Conservation (phyloP, 2,888 invertebrate genomes). For the Sipha maydis region DNA sequence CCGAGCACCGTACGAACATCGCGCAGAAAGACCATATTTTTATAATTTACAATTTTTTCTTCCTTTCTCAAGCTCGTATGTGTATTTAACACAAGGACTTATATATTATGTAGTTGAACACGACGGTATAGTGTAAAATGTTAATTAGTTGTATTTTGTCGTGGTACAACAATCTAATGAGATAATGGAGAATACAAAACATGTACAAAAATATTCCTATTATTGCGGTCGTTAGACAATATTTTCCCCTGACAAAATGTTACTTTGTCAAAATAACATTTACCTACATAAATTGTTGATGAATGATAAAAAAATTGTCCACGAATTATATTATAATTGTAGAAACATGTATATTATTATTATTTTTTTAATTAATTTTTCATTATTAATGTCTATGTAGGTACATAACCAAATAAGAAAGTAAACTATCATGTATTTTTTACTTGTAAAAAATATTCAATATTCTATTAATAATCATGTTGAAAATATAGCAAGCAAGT, state of each 20-base stretch:
- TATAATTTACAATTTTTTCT: constrained; percentile 28
- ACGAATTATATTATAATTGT: too few species aligned
- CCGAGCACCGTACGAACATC: background rate
- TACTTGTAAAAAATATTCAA: too few species aligned
- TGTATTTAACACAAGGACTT: constrained; percentile 53
- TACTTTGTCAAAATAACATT: background rate
- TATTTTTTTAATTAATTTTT: too few species aligned
- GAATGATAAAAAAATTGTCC: background rate
- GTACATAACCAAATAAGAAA: too few species aligned
- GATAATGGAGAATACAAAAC: background rate
- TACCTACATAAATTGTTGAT: background rate
- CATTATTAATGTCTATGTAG: too few species aligned
- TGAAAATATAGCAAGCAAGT: too few species aligned
- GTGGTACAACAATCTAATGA: background rate
- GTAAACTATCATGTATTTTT: too few species aligned
- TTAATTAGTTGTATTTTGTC: constrained; percentile 35
- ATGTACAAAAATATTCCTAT: background rate
- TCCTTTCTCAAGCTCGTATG: constrained; percentile 5
- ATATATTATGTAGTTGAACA: background rate
- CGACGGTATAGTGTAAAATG: constrained; percentile 33
- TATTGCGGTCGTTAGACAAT: constrained; percentile 11
- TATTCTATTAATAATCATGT: too few species aligned
- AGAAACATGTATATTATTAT: too few species aligned
- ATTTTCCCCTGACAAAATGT: background rate
- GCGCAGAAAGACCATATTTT: constrained; percentile 37